These are phyloP conservation scores for Eurystomus gularis DNA, from an alignment of 2,113 vertebrate genomes.

Conservation along the genomic window DNA sequence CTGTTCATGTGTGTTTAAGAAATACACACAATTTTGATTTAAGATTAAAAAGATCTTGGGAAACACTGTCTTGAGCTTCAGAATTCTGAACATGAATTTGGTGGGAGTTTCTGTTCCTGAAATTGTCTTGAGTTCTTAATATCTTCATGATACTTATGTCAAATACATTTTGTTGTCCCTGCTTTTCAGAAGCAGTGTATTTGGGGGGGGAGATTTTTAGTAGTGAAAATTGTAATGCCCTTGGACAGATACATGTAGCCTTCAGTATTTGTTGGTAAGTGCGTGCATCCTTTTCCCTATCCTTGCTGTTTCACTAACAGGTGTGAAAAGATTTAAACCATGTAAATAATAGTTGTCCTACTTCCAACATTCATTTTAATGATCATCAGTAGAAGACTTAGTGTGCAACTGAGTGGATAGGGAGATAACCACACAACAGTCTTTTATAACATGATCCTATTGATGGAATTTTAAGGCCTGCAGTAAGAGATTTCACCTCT, in stretches of 20 bases:
- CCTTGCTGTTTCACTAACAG: not conserved
- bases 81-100: not conserved
- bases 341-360: not conserved
- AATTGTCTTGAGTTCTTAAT: not conserved
- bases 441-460: not conserved
- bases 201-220: not conserved
- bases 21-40: too few relatives aligned
- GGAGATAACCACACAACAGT: not conserved
- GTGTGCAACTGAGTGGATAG: not conserved
- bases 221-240: not conserved
- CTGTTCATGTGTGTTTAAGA: too few relatives aligned
- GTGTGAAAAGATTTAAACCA: not conserved
- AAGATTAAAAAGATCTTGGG: not conserved
- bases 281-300: not conserved
- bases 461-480: not conserved
- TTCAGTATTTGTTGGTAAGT: not conserved
- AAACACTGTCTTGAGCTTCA: not conserved
- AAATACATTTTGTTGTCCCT: not conserved
- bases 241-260: not conserved
- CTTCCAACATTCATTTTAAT: not conserved
- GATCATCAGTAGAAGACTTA: not conserved
- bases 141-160: not conserved
- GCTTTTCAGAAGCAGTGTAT: not conserved
- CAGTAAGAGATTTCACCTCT: not conserved
- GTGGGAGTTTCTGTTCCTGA: not conserved